Percentiles rank a stretch among this genome's conserved stretches.
phyloP scores from a whole-genome alignment of 2,797 vertebrate species.

The Sebastes kiyomatsui region DNA sequence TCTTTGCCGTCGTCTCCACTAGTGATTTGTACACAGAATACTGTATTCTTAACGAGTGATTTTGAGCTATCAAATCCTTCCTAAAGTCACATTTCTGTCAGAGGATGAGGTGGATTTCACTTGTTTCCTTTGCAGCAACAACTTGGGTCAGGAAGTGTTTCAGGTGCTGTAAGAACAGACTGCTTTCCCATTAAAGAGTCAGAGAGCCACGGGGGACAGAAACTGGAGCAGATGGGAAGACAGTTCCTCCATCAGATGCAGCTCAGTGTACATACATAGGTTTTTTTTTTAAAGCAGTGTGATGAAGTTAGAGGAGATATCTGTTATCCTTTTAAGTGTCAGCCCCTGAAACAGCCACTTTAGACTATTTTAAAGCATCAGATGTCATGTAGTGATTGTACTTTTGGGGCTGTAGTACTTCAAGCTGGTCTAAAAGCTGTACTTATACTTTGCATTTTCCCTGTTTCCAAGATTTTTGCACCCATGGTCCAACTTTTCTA shows the following conservation, averaged over 20 bases:
- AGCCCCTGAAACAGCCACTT: background rate
- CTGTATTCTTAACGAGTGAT: background rate
- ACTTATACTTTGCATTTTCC: background rate
- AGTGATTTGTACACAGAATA: background rate
- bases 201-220: conserved; percentile 26
- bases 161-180: conserved; percentile 42
- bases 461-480: background rate
- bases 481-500: background rate
- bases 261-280: background rate
- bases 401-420: background rate
- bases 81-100: conserved; percentile 7
- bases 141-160: conserved; percentile 48
- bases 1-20: background rate
- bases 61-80: background rate
- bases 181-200: conserved; percentile 63
- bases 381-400: background rate
- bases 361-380: background rate
- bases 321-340: background rate
- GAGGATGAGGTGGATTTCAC: background rate
- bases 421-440: background rate
- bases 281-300: background rate
- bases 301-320: conserved; percentile 2
- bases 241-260: conserved; percentile 23
- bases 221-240: conserved; percentile 49
- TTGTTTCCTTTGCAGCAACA: conserved; percentile 47